These are phyloP conservation scores for Nerophis ophidion DNA, from an alignment of 2,113 vertebrate genomes.

Conservation along the genomic window DNA sequence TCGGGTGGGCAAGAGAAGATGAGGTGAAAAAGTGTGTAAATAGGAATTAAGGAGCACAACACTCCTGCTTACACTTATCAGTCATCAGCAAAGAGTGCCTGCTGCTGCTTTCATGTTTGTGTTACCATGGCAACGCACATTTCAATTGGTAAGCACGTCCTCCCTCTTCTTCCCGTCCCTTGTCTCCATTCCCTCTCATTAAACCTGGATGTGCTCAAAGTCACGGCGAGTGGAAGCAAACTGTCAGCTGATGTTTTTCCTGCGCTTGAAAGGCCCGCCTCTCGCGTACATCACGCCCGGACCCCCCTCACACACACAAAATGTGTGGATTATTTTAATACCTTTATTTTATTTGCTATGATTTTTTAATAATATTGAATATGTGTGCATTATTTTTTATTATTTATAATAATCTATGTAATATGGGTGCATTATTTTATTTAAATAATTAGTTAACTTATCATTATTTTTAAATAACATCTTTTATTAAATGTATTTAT, in stretches of 20 bases:
- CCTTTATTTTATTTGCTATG: no score
- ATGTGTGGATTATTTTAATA: no score
- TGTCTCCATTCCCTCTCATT: slow-evolving; percentile 67
- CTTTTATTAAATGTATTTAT: no score
- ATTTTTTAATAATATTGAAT: no score
- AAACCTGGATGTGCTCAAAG: slow-evolving; percentile 62
- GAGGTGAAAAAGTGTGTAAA: slow-evolving; percentile 1
- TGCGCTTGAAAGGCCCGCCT: slow-evolving; percentile 46
- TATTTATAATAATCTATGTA: no score
- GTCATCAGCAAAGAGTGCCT: slow-evolving; percentile 56
- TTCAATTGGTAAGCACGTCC: slow-evolving; percentile 70
- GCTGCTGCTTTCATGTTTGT: slow-evolving; percentile 69
- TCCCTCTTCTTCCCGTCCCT: slow-evolving; percentile 38
- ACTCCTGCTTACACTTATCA: slow-evolving; percentile 46
- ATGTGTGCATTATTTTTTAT: no score
- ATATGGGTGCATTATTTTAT: no score
- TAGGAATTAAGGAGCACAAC: background rate
- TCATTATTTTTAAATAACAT: no score
- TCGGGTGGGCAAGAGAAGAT: no score
- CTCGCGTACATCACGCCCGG: background rate
- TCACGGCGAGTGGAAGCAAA: slow-evolving; percentile 43
- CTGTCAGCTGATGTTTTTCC: slow-evolving; percentile 51
- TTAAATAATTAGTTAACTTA: no score
- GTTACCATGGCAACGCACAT: slow-evolving; percentile 72
- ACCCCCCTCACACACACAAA: no score